Evolutionary conservation across 1,140 invertebrate species (phyloP), one percentile per base, ranked within the genome.

Genomic region (Tetraneura akinire): DNA sequence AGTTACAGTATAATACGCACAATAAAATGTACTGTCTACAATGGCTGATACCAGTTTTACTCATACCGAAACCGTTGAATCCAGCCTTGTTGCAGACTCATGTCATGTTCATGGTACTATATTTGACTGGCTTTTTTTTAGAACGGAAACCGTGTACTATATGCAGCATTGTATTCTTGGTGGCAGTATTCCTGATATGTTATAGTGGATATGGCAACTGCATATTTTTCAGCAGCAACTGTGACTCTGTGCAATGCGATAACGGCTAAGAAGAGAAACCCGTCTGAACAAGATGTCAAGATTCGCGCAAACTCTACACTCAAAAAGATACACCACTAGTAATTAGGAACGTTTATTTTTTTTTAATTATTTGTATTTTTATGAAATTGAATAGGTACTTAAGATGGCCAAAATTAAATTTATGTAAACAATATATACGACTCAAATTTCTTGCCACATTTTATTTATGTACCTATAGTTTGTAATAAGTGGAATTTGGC

Each of bases 81-180:
- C 95, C 96, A 83, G 94, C 95, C 49, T 87, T 98, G 29, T 89
- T 98, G 80, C 94, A 97, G 86, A 98, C 97, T 80, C 96, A 98
- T 87, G 93, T 96, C 49, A 95, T 98, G 93, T 97, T 98, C 85
- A 94, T 98, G 90, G 92, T 94, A 55, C 88, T 98, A 13, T 98
- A 97, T 86, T 86, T 97, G 82, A 93, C 95, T 82, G 94, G 95
- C 83, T 96, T 96, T 86, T 98, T 98, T 86, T 87, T 98, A 82
- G 96, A 98, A 85, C 88, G 94, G 82, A 98, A 98, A 86, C 97
- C 97, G 8, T 98, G 97, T 86, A 96, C 96, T 23, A 96, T 98
- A 82, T 99, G 97, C 88, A 96, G 91, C 85, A 86, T 98, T 64
- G 93, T 98, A 66, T 98, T 99, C 85, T 86, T 98, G 47, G 91